Percentiles rank a stretch among this genome's conserved stretches.
Conservation (phyloP, 2,888 invertebrate species). For the Cheilosia variabilis region DNA sequence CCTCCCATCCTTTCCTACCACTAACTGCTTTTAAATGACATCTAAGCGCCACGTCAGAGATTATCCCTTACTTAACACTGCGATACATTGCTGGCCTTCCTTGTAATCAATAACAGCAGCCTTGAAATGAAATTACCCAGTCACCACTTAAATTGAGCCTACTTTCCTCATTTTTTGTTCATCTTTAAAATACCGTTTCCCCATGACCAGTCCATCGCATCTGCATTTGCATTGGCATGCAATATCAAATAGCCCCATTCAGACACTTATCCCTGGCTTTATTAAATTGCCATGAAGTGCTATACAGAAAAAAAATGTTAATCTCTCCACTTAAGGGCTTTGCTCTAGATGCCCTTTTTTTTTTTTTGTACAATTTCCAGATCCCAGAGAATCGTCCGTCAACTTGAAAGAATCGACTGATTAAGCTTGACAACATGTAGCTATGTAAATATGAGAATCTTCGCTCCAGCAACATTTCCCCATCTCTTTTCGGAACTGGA, state of each 20-base stretch:
- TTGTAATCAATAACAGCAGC: too few relatives aligned
- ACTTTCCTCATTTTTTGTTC: background rate
- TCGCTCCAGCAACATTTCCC: constrained; percentile 31
- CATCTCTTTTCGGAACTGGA: constrained; percentile 44
- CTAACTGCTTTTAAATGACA: too few relatives aligned
- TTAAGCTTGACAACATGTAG: constrained; percentile 50
- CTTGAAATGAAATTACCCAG: too few relatives aligned
- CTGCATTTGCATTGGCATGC: constrained; percentile 10
- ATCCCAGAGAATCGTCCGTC: background rate
- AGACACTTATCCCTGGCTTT: constrained; percentile 56
- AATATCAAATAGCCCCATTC: constrained; percentile 28
- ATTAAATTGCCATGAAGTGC: constrained; percentile 52
- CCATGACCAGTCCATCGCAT: constrained; percentile 9
- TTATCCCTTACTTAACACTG: too few relatives aligned
- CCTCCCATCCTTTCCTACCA: too few relatives aligned
- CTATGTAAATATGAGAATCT: constrained; percentile 15
- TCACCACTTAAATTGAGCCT: too few relatives aligned
- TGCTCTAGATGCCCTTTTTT: constrained; percentile 61
- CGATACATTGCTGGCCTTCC: too few relatives aligned
- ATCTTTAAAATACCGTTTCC: background rate
- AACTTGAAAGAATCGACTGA: constrained; percentile 40
- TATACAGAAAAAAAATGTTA: constrained; percentile 7
- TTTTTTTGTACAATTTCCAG: constrained; percentile 19
- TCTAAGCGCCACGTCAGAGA: too few relatives aligned
- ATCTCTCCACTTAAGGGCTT: constrained; percentile 40